Evolutionary conservation across 2,888 invertebrate species (phyloP).

Genomic region (Leptinotarsa haldemani): DNA sequence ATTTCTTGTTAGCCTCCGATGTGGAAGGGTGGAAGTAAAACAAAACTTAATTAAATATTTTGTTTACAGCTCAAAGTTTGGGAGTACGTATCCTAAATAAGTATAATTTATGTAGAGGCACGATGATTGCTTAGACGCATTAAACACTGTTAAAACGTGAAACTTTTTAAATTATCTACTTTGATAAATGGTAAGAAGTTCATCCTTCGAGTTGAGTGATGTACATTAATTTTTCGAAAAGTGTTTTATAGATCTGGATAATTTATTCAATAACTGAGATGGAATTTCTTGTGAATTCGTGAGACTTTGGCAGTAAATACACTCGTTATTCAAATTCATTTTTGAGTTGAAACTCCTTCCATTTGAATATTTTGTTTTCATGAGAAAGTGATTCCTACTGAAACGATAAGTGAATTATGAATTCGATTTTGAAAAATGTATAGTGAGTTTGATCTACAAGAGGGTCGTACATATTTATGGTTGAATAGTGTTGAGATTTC

Average conservation of each 20-base stretch:
- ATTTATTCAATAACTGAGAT: conserved; percentile 26
- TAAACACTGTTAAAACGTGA: conserved; percentile 34
- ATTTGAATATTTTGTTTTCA: no score
- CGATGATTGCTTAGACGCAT: conserved; percentile 41
- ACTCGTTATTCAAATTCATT: background rate
- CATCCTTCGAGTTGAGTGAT: background rate
- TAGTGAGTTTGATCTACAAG: no score
- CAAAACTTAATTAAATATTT: conserved; percentile 39
- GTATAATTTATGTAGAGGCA: conserved; percentile 41
- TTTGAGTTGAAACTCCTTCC: background rate
- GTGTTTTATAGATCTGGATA: conserved; percentile 21
- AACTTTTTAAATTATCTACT: conserved; percentile 39
- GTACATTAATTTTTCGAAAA: conserved; percentile 23
- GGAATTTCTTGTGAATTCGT: background rate
- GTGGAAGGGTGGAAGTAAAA: conserved; percentile 24
- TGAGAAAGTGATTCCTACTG: no score
- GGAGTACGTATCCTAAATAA: conserved; percentile 32
- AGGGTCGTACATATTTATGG: no score
- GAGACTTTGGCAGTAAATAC: background rate
- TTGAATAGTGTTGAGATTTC: no score
- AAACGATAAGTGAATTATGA: no score
- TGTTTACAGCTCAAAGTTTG: conserved; percentile 33
- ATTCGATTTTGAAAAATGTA: no score
- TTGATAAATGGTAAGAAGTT: conserved; percentile 35
- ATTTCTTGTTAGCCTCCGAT: conserved; percentile 10